Base-by-base conservation (phyloP, 2,113 vertebrate species). In the Festucalex cinctus region DNA sequence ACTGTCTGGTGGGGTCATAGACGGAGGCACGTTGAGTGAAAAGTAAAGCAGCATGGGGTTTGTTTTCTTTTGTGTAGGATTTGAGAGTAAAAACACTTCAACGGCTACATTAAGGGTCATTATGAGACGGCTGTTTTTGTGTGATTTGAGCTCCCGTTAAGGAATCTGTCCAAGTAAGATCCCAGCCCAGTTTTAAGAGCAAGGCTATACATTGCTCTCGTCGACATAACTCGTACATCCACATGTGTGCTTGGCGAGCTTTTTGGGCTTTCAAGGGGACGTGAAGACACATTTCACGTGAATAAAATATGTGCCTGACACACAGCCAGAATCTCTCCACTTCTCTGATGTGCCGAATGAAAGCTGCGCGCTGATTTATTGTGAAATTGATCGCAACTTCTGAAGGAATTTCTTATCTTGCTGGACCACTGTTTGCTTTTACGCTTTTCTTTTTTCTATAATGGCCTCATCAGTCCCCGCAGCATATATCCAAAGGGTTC, bases 121-220 rank as follows among this genome's bases (percentile, higher is more conserved):
- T 7, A 54, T 36, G 59, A 74, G 28, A 54, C 8, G 0, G 12
- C 65, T 70, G 66, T 66, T n/a, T n/a, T 63, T 71, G 57, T 16
- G 44, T 54, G 43, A 76, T 76, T 74, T 82, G 76, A 72, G 64
- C 69, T 75, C 58, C 51, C 0, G 69, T 74, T 63, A 68, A 63
- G 43, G 74, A 70, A 69, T 56, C 63, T 62, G 22, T 65, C 66
- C 73, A 70, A 78, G 77, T 80, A 75, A 71, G 77, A 69, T 51
- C 28, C 64, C 5, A 81, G 71, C 53, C 60, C 60, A 77, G 65
- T 84, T 82, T 84, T 76, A 82, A 76, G 73, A 80, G 79, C 22
- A 9, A 16, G 56, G 56, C 57, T 66, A 51, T 68, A 66, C 67
- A 76, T 76, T 71, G 65, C 70, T 81, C 28, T 75, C 60, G 70